Base-by-base conservation (phyloP, 2,797 vertebrate species). In the Anolis apletophallus region DNA sequence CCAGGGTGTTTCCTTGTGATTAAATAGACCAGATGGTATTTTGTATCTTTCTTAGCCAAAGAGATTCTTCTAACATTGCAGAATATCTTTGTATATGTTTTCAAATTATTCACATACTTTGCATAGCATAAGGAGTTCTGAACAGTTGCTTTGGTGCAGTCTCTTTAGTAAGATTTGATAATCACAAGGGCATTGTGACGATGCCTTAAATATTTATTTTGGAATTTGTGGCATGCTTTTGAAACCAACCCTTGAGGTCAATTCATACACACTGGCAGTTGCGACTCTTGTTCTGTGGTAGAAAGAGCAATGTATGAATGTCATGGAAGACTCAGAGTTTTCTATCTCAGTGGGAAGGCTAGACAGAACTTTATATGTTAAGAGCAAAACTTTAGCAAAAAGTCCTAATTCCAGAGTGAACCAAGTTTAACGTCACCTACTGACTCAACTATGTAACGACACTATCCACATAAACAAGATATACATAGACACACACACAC, bases 171-270 rank as follows among this genome's bases (percentile, higher is more conserved):
- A 40, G 19, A 3, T 10, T 23, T 73, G 50, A 32, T 12, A n/a
- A 68, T 69, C 59, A 13, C 75, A 85, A 77, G 73, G 14, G 13
- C 26, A 46, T 57, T 26, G 52, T 32, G 52, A 16, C 57, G 17
- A 40, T 77, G 19, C 34, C 52, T 69, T 71, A 54, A 69, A 40
- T 71, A 76, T 34, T 74, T 50, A 75, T 75, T 85, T 57, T 26
- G 64, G 52, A 59, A 79, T 85, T 32, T 68, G 16, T 40, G 74
- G 83, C 16, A 78, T 78, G 75, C 32, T 67, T 85, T 78, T 85
- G 50, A 78, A 77, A 78, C 21, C 55, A 29, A 85, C 23, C 14
- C 46, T 69, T 85, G 23, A 69, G 26, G 23, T 19, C n/a, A 67
- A n/a, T 64, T 75, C n/a, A 52, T 29, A 75, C 36, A 32, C 29